A percentile compares a stretch with the other conserved stretches of the same genome.
Conservation (phyloP, 2,797 vertebrate genomes). For the Rhabdomys pumilio region DNA sequence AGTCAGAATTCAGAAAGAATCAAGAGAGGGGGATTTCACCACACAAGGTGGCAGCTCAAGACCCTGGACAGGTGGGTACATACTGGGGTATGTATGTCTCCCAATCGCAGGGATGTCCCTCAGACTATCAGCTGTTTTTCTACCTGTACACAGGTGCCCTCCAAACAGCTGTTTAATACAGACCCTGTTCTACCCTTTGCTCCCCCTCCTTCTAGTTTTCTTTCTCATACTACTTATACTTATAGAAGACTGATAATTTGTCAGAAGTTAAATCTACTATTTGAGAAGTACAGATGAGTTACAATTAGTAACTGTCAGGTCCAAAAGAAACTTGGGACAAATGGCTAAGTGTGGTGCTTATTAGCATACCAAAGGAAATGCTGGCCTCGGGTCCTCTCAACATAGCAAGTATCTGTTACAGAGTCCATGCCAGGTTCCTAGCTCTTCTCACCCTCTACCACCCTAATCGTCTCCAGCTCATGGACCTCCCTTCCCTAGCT, state of each 20-base stretch:
- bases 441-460: not conserved
- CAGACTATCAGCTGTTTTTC: not conserved
- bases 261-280: not conserved
- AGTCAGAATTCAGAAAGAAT: not conserved
- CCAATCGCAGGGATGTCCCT: too few species aligned
- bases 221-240: too few species aligned
- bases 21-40: not conserved
- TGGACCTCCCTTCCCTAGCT: too few species aligned
- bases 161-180: not conserved
- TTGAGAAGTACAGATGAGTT: not conserved
- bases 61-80: constrained; percentile 33
- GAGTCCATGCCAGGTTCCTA: not conserved
- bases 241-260: not conserved
- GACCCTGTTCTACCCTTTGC: rapidly evolving
- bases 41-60: rapidly evolving
- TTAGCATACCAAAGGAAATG: not conserved
- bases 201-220: not conserved
- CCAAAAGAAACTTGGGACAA: not conserved
- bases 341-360: not conserved
- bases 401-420: not conserved
- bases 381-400: not conserved
- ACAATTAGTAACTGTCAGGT: not conserved
- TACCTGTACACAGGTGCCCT: not conserved
- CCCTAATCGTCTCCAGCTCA: not conserved
- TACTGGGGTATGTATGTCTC: rapidly evolving